Evolutionary conservation across 2,797 vertebrate genomes (phyloP), one percentile per base, ranked within the genome.

Genomic region (Sarcoramphus papa): DNA sequence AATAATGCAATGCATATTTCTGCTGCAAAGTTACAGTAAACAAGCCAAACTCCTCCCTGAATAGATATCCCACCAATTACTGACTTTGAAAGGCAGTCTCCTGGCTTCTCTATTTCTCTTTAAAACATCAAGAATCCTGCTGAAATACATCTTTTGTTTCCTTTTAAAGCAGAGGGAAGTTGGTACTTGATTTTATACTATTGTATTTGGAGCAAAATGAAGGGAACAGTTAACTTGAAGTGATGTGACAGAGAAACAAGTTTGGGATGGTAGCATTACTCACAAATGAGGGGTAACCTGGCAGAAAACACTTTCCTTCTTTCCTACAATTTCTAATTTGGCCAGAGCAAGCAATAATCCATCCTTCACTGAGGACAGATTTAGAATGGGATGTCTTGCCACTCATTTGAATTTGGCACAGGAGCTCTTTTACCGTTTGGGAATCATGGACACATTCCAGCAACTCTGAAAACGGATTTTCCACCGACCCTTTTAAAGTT

Each of bases 1-100:
- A 84, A 92, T 84, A 94, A 91, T 53, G 54, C 95, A 59, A 92
- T 75, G 73, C 74, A 86, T 85, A 51, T 41, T 94, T 95, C 70
- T 89, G 57, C 78, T 50, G 31, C 27, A 50, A 56, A 84, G 25
- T 65, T 85, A 47, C 33, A 70, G 25, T 62, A 92, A 90, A 41
- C 24, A 87, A 74, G 59, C 53, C 53, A 85, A 92, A 94, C 40
- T 88, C 27, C 45, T 84, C 80, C 54, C 67, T 79, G 22, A 89
- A 73, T 0, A 86, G 57, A 94, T 92, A 86, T 62, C 22, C 27
- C 63, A 79, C 51, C 63, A 87, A 45, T 91, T 89, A 93, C 51
- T 31, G 24, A 73, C 33, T 84, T 47, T 48, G 67, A 92, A 65
- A 75, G 20, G 15, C n/a, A 40, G 27, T 40, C 57, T 69, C 24